Base-by-base conservation (phyloP, 2,113 vertebrate species). In the Scolopax mira region DNA sequence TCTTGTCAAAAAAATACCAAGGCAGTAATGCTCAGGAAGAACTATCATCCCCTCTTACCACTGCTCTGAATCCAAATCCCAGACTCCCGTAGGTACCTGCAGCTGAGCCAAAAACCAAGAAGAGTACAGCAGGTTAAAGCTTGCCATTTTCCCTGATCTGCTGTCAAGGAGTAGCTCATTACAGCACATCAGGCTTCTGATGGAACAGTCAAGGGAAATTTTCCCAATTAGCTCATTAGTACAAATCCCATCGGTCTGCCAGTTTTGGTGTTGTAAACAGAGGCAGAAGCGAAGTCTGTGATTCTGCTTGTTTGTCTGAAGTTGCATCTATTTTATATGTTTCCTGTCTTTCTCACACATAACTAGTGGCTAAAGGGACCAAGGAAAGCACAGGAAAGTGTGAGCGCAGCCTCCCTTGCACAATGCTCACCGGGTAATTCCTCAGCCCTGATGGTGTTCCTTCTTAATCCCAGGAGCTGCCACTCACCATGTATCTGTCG, bases 401-500 rank as follows among this genome's bases (percentile, higher is more conserved):
- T 7, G 81, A 54, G n/a, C 7, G 25, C 18, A 44, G 19, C 33
- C 11, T 7, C 16, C 30, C 30, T 49, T 12, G 18, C 4, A 13
- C 37, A 64, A 33, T 57, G 28, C 31, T n/a, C 18, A 21, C n/a
- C 3, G 1, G 8, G 67, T 15, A 30, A 8, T 10, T 7, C 54
- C 5, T 3, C 23, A 31, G 60, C 25, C 8, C 0, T 7, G 2
- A 3, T 0, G 6, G 35, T 9, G 46, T 44, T 24, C n/a, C 41
- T 12, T 33, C 70, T 27, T 27, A 19, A 39, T 0, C 27, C 37
- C 4, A 2, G 17, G 23, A 58, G 15, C 62, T 73, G 44, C 3
- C 4, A 25, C 46, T 79, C n/a, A 39, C 7, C 52, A 19, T 0
- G 0, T 23, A 2, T 13, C 39, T 37, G 13, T 46, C 1, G 0